Evolutionary conservation across 2,888 invertebrate species (phyloP).

Genomic region (Acleris cristana): DNA sequence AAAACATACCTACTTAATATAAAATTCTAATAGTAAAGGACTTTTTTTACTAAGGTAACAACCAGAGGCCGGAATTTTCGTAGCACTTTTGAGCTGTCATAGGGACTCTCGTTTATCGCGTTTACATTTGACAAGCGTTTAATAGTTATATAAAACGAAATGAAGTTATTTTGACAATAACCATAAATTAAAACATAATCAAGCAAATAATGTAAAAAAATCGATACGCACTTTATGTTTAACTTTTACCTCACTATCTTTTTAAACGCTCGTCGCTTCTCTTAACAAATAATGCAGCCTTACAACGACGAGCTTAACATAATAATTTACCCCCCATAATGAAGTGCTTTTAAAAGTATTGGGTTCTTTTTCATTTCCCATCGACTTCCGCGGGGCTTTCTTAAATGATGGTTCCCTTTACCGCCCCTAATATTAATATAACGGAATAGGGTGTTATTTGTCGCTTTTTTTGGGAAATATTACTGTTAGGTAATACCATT

Average conservation of each 20-base stretch:
- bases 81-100: too few species aligned
- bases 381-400: constrained; percentile 29
- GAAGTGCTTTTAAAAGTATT: constrained; percentile 38
- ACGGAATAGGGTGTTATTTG: constrained; percentile 1
- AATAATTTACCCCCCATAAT: constrained; percentile 38
- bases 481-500: too few species aligned
- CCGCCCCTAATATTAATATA: constrained; percentile 12
- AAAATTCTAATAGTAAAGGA: too few species aligned
- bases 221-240: neutral
- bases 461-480: neutral
- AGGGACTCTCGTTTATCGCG: too few species aligned
- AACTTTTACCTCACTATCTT: neutral
- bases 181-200: too few species aligned
- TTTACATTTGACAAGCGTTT: too few species aligned
- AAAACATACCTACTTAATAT: too few species aligned
- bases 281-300: constrained; percentile 22
- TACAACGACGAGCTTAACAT: constrained; percentile 34
- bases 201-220: too few species aligned
- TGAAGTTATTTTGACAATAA: too few species aligned
- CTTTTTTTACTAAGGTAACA: too few species aligned
- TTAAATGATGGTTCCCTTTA: constrained; percentile 20
- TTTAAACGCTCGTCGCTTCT: neutral
- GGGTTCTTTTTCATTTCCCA: constrained; percentile 34
- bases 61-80: too few species aligned
- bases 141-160: too few species aligned